Percentiles rank a stretch among this genome's conserved stretches.
Conservation (phyloP, 2,113 vertebrate species). For the Kryptolebias marmoratus region DNA sequence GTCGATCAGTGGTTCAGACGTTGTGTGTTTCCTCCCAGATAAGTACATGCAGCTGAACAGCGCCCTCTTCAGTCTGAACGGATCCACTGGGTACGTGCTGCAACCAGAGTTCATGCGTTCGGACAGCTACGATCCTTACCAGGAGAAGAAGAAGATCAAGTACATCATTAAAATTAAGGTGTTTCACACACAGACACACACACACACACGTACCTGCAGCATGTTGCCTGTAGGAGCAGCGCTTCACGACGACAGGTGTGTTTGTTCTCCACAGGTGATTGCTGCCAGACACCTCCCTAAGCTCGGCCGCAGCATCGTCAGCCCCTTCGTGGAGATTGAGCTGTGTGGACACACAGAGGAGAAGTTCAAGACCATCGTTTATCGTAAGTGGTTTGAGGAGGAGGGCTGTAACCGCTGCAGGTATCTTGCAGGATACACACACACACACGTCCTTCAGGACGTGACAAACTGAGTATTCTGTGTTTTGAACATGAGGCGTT, state of each 20-base stretch:
- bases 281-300: constrained; percentile 95
- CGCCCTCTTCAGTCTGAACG: constrained; percentile 91
- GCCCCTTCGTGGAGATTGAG: constrained; percentile 96
- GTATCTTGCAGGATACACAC: neutral
- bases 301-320: constrained; percentile 88
- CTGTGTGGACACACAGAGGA: constrained; percentile 91
- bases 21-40: constrained; percentile 78
- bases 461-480: too few species aligned
- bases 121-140: constrained; percentile 87
- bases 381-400: constrained; percentile 55
- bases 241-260: too few species aligned
- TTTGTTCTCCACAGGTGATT: constrained; percentile 82
- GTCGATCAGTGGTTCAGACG: neutral
- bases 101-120: constrained; percentile 92
- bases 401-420: neutral
- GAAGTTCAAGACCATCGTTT: constrained; percentile 92
- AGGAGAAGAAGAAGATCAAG: constrained; percentile 82
- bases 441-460: too few species aligned
- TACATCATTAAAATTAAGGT: constrained; percentile 80
- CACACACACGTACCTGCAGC: neutral
- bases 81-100: constrained; percentile 89
- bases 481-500: too few species aligned
- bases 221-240: neutral
- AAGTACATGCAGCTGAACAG: constrained; percentile 95
- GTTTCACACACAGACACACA: constrained; percentile 20